Evolutionary conservation across 2,888 invertebrate species (phyloP), one percentile per base, ranked within the genome.

Genomic region (Dysmachus trigonus): DNA sequence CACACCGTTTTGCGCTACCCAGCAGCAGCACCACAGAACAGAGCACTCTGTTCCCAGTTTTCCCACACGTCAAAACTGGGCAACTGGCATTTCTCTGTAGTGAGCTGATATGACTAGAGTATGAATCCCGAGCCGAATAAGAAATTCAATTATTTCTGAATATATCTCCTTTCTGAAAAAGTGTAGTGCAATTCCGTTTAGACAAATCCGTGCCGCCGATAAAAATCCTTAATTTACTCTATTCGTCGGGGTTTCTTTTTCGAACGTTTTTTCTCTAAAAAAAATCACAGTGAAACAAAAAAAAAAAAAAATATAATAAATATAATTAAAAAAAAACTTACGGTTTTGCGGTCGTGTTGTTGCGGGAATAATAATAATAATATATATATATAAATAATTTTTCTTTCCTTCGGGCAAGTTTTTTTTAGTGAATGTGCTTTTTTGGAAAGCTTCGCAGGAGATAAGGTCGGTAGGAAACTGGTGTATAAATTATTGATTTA

Each of bases 61-160:
- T 31, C 31, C 62, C 79, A 47, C 79, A 79, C 79, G 51, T 51
- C 79, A 79, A 51, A 51, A 31, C 73, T 33, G 47, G 47, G 73
- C 73, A 22, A 27, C 51, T 79, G 13, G 47, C 79, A 51, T 27
- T 79, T 79, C 79, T 51, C 51, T 79, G 79, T 79, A 79, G 79
- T 51, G 47, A 33, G n/a, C 51, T 51, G 79, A 47, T 47, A 79
- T 79, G 79, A 51, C 79, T 79, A 41, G 77, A 41, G 41, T 51
- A 51, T 79, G 31, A 79, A 79, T 51, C 41, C 30, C 41, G 79
- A 79, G 51, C 51, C 51, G 31, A 79, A 79, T 79, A 79, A 79
- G 51, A 79, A 79, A 79, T 51, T 79, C 3, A 79, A 79, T 51
- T 31, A 79, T 79, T 33, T 73, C 18, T 73, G 18, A 73, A 73